Base-by-base conservation (phyloP, 2,113 vertebrate species). In the Nothobranchius kuhntae region DNA sequence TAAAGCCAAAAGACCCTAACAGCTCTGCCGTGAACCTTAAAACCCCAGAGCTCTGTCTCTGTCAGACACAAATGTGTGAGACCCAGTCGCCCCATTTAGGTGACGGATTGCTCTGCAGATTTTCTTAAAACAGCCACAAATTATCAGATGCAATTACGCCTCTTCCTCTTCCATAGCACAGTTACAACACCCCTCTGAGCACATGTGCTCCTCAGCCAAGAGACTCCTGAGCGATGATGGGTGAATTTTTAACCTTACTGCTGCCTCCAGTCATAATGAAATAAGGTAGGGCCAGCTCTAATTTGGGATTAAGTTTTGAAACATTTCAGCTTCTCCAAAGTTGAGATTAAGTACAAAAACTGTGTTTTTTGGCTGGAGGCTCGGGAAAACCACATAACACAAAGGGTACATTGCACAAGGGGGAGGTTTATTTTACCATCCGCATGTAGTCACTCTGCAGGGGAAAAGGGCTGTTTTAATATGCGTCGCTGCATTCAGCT, bases 91-190 rank as follows among this genome's bases (percentile, higher is more conserved):
- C 53, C 71, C 77, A 82, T 89, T 89, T 81, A 68, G 75, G 80
- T 91, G 91, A 92, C 73, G 88, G 89, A 93, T 92, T 84, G 86
- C 77, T 58, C 72, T 67, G 75, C 68, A 79, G 82, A 86, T 87
- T 86, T 86, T 85, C 76, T 89, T 83, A 84, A 86, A 92, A 86
- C 71, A 78, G 80, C 84, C 77, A 47, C 83, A 81, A 92, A 92
- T 93, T 92, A 90, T 86, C 80, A 86, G 66, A 58, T 46, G 84
- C 83, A 91, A 90, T 93, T 91, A 90, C 61, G 53, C 55, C 48
- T 15, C 53, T 50, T 36, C 62, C 35, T 17, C 30, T 10, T 21
- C 44, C 44, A 11, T 1, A 58, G 66, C 73, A 75, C 73, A 86
- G 89, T 89, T 90, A 87, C 81, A 62, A 69, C 81, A 53, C 81